phyloP scores from a whole-genome alignment of 1,140 invertebrate genomes.

The Matsumurasca onukii region DNA sequence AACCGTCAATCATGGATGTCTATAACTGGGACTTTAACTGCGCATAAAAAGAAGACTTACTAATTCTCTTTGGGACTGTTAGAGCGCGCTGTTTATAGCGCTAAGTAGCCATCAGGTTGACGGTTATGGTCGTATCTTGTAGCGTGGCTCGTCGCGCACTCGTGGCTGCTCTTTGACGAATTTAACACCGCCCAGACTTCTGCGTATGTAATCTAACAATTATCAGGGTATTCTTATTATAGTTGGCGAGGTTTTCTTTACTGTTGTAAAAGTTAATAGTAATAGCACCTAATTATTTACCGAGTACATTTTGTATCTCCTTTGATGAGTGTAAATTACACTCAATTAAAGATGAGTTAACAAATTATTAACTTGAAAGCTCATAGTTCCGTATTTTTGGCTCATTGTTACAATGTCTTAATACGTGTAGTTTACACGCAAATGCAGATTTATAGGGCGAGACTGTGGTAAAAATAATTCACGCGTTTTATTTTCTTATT shows the following conservation, averaged over 20 bases:
- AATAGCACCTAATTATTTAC: background rate
- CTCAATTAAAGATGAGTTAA: too few relatives aligned
- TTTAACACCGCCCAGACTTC: background rate
- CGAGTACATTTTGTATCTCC: background rate
- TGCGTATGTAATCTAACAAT: background rate
- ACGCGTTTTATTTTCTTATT: too few relatives aligned
- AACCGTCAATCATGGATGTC: background rate
- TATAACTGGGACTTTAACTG: constrained; percentile 1
- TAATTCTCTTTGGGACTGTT: background rate
- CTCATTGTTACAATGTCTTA: too few relatives aligned
- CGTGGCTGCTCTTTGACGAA: constrained; percentile 16
- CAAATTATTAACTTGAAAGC: too few relatives aligned
- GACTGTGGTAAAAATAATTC: too few relatives aligned
- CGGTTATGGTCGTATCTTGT: background rate
- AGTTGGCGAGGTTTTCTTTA: background rate
- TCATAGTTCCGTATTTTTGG: too few relatives aligned
- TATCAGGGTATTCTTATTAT: background rate
- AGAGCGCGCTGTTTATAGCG: background rate
- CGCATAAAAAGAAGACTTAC: constrained; percentile 13
- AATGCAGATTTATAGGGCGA: too few relatives aligned
- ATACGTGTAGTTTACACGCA: too few relatives aligned
- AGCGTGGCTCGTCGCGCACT: too few relatives aligned
- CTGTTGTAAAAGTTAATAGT: background rate
- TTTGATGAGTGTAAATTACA: background rate
- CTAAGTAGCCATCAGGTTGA: constrained; percentile 6